phyloP scores from a whole-genome alignment of 2,888 invertebrate species.

The Carabus problematicus region DNA sequence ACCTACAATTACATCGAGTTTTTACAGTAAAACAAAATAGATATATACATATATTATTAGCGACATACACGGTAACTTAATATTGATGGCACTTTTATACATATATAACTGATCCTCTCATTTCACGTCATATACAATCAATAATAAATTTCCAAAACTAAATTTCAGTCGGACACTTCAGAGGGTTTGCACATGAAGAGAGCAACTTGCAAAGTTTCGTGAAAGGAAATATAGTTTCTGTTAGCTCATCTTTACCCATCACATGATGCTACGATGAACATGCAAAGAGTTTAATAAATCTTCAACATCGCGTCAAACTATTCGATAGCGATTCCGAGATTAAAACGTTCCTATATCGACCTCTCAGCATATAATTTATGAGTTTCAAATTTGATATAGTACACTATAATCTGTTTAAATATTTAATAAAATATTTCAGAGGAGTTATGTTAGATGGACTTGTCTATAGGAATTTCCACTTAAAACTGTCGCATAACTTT shows the following conservation, averaged over 20 bases:
- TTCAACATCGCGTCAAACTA: conserved; percentile 11
- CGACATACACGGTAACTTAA: too few relatives aligned
- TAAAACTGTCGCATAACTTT: too few relatives aligned
- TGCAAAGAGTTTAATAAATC: conserved; percentile 13
- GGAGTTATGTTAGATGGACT: too few relatives aligned
- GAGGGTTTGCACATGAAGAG: background rate
- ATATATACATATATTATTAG: too few relatives aligned
- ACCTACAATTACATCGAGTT: too few relatives aligned
- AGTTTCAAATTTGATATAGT: conserved; percentile 6
- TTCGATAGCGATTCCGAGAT: conserved; percentile 13
- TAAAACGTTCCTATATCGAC: conserved; percentile 10
- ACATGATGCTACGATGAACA: background rate
- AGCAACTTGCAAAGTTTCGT: conserved; percentile 10
- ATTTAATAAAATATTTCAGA: too few relatives aligned
- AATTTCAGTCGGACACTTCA: background rate
- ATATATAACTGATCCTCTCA: too few relatives aligned
- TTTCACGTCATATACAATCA: background rate
- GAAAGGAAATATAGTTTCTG: conserved; percentile 4
- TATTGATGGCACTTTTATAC: too few relatives aligned
- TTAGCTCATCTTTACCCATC: conserved; percentile 6
- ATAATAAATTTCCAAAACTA: background rate
- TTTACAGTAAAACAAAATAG: too few relatives aligned
- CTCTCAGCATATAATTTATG: conserved; percentile 3
- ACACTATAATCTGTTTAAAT: background rate
- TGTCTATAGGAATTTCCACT: too few relatives aligned